These are phyloP conservation scores for Idaea dimidiata DNA, from an alignment of 2,888 invertebrate genomes.

Conservation along the genomic window DNA sequence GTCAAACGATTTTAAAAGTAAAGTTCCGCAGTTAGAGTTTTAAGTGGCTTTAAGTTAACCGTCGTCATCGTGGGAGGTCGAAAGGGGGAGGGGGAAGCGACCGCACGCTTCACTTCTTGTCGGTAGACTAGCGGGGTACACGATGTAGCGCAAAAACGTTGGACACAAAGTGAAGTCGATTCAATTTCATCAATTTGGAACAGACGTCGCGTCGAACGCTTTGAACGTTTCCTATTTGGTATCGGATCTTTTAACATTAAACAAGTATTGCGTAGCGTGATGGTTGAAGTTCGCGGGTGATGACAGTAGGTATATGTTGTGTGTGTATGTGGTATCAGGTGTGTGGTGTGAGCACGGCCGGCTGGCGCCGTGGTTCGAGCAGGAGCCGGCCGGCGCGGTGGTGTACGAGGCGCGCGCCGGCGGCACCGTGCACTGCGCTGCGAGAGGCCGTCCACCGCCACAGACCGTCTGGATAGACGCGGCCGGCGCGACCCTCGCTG, in stretches of 20 bases:
- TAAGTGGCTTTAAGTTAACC: constrained; percentile 54
- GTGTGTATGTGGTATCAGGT: constrained; percentile 17
- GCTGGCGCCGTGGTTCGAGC: constrained; percentile 46
- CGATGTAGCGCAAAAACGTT: no score
- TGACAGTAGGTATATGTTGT: background rate
- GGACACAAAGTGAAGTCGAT: no score
- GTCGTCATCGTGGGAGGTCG: constrained; percentile 35
- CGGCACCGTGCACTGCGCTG: constrained; percentile 46
- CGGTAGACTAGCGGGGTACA: no score
- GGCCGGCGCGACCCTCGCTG: constrained; percentile 41
- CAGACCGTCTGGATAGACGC: constrained; percentile 47
- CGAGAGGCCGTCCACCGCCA: constrained; percentile 51
- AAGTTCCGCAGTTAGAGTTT: constrained; percentile 48
- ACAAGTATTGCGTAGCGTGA: no score
- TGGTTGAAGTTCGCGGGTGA: no score
- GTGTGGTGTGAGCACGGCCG: constrained; percentile 27
- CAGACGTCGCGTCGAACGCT: background rate
- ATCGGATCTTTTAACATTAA: background rate
- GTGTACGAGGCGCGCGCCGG: constrained; percentile 43
- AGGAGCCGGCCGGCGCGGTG: constrained; percentile 51
- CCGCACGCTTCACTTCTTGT: background rate
- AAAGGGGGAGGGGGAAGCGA: constrained; percentile 16
- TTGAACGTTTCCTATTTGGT: background rate
- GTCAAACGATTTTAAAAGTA: constrained; percentile 52
- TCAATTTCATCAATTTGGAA: no score